phyloP scores from a whole-genome alignment of 2,888 invertebrate genomes.

The Balanococcus diminutus region DNA sequence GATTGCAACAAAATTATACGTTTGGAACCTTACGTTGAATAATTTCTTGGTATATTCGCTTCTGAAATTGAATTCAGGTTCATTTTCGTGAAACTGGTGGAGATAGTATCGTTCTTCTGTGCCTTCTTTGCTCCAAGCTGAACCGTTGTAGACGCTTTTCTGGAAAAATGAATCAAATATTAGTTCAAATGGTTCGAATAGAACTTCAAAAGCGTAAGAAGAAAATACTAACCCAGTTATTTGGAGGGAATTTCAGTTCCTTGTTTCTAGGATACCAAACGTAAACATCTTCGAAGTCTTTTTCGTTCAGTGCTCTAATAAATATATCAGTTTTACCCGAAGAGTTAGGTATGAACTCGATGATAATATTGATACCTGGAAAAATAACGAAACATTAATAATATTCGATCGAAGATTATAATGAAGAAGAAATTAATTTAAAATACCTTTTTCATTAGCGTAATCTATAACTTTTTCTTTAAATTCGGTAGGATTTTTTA shows the following conservation, averaged over 20 bases:
- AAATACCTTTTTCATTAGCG: constrained; percentile 64
- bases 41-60: constrained; percentile 71
- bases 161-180: constrained; percentile 57
- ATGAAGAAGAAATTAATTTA: neutral
- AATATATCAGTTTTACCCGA: constrained; percentile 77
- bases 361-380: constrained; percentile 68
- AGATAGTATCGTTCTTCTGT: constrained; percentile 78
- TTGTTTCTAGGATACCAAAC: constrained; percentile 70
- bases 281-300: constrained; percentile 71
- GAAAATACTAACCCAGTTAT: constrained; percentile 68
- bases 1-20: neutral
- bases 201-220: neutral
- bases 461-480: constrained; percentile 62
- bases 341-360: constrained; percentile 78
- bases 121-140: constrained; percentile 74
- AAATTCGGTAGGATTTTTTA: constrained; percentile 65
- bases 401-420: neutral
- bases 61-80: constrained; percentile 83
- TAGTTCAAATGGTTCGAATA: neutral
- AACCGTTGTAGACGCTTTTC: constrained; percentile 65
- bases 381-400: neutral
- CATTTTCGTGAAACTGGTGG: constrained; percentile 72
- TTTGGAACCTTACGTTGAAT: constrained; percentile 63
- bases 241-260: constrained; percentile 62
- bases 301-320: constrained; percentile 67